Evolutionary conservation across 1,140 invertebrate genomes (phyloP).

Genomic region (Ceratina japonica): DNA sequence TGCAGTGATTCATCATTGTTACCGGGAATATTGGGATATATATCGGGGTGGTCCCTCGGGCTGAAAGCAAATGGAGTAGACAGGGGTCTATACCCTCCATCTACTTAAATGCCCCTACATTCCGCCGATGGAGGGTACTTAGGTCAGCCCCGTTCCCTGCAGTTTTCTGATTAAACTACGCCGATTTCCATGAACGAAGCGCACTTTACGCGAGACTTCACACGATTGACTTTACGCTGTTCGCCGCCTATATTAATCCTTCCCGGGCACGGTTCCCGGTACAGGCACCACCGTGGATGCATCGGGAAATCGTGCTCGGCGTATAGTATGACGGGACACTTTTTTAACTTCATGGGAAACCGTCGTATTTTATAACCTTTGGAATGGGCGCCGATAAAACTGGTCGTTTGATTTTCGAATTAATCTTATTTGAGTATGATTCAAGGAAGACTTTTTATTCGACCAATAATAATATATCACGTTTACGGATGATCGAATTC

Average conservation of each 20-base stretch:
- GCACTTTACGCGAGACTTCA: slow-evolving; percentile 50
- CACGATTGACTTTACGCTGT: slow-evolving; percentile 50
- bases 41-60: slow-evolving; percentile 62
- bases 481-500: too few relatives aligned
- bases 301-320: background rate
- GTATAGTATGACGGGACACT: slow-evolving; percentile 15
- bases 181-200: slow-evolving; percentile 53
- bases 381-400: background rate
- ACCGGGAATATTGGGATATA: slow-evolving; percentile 68
- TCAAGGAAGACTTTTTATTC: too few relatives aligned
- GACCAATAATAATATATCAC: too few relatives aligned
- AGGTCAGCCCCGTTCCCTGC: slow-evolving; percentile 40
- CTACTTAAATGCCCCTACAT: slow-evolving; percentile 66
- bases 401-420: too few relatives aligned
- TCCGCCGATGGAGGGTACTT: slow-evolving; percentile 57
- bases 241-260: slow-evolving; percentile 46
- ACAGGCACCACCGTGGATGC: background rate
- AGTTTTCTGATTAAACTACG: slow-evolving; percentile 67
- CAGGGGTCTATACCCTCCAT: slow-evolving; percentile 66
- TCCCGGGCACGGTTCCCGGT: background rate
- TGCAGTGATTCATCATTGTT: slow-evolving; percentile 69
- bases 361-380: background rate
- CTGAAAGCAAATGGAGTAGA: slow-evolving; percentile 65
- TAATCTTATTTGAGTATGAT: too few relatives aligned
- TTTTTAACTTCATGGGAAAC: background rate